phyloP scores from a whole-genome alignment of 2,888 invertebrate species.

The Caenorhabditis sp. region DNA sequence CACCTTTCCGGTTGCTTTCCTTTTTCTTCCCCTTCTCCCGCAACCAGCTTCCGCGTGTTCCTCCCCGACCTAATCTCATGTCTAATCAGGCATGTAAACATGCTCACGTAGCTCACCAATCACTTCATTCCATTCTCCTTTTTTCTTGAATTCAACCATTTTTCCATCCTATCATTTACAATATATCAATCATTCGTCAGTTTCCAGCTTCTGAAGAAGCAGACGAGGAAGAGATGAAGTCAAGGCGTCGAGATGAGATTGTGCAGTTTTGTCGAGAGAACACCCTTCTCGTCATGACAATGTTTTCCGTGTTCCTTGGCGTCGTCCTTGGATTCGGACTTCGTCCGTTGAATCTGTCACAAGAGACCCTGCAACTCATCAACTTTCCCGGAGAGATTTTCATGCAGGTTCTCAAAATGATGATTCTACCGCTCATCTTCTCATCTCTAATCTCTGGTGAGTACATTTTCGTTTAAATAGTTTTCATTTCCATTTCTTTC shows the following conservation, averaged over 20 bases:
- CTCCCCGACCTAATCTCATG: slow-evolving; percentile 31
- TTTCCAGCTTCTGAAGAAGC: not conserved
- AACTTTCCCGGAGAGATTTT: slow-evolving; percentile 94
- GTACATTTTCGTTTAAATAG: slow-evolving; percentile 12
- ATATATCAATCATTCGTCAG: not conserved
- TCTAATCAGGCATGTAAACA: slow-evolving; percentile 56
- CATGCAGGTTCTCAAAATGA: slow-evolving; percentile 91
- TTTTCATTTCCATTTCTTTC: slow-evolving; percentile 10
- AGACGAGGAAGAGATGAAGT: slow-evolving; percentile 40
- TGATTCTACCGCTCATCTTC: slow-evolving; percentile 93
- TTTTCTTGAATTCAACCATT: slow-evolving; percentile 53
- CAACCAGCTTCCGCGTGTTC: slow-evolving; percentile 61
- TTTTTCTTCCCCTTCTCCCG: slow-evolving; percentile 9
- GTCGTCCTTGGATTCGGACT: slow-evolving; percentile 82
- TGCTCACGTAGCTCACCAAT: slow-evolving; percentile 56
- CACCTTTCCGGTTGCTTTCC: slow-evolving; percentile 42
- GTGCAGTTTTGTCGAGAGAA: slow-evolving; percentile 72
- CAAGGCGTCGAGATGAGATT: slow-evolving; percentile 54
- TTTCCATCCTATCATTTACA: slow-evolving; percentile 1
- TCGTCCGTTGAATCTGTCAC: slow-evolving; percentile 86
- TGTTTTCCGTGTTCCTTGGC: slow-evolving; percentile 73
- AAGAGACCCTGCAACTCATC: slow-evolving; percentile 86
- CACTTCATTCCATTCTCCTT: slow-evolving; percentile 25
- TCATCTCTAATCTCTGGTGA: slow-evolving; percentile 90
- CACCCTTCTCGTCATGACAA: slow-evolving; percentile 72